Evolutionary conservation across 2,113 vertebrate genomes (phyloP), one percentile per base, ranked within the genome.

Genomic region (Lagopus leucura): DNA sequence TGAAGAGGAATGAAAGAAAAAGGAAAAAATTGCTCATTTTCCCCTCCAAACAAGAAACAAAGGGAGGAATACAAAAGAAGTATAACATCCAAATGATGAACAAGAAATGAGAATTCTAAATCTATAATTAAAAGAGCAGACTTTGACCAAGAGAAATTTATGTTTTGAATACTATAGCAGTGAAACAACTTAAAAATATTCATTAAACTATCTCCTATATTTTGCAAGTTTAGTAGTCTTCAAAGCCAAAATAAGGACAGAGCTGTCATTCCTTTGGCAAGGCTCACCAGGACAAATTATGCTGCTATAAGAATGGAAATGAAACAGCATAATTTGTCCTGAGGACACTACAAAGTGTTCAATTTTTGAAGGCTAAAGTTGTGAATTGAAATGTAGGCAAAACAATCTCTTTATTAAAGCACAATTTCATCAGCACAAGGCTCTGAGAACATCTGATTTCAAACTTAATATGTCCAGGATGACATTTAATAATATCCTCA

Each of bases 1-100:
- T 60, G 45, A 94, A 87, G 45, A 93, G 82, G 55, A 93, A 91
- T 55, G 38, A 75, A 91, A 88, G 10, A 86, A 88, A 91, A 89
- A 72, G 22, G n/a, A 82, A 89, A 89, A 70, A 78, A 82, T 76
- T 89, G n/a, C 90, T 79, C 42, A 73, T 47, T 91, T 96, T 89
- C 42, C 57, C 27, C 14, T 66, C 47, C 0, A 0, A 87, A 65
- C 4, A 90, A 89, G 70, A 90, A 93, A 79, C 36, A 55, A 5
- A 58, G 5, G 2, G 16, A 87, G n/a, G 42, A 85, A 90, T 72
- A 93, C 28, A 86, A 86, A 90, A 14, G 22, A 55, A 76, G 48
- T 0, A 8, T 90, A 82, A 9, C 5, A 16, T 82, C 42, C 82
- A n/a, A 90, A 78, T 72, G 48, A 64, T 64, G 61, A 64, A 28